A percentile compares a stretch with the other conserved stretches of the same genome.
phyloP scores from a whole-genome alignment of 2,797 vertebrate genomes.

The Cryptoblepharus egeriae region DNA sequence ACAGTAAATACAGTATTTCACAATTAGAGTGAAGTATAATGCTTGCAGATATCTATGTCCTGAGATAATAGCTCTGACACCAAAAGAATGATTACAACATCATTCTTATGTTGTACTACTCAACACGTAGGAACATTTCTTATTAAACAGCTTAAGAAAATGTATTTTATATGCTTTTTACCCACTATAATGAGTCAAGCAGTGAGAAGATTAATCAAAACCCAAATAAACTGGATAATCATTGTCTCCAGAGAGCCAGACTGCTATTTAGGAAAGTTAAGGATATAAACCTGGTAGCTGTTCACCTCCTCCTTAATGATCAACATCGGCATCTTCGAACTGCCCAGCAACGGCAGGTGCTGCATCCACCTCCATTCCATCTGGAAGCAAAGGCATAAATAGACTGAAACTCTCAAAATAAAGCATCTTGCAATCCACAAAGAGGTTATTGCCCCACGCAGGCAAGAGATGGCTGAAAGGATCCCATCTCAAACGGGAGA shows the following conservation, averaged over 20 bases:
- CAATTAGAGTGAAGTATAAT: too few relatives aligned
- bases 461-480: not conserved
- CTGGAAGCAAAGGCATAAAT: conserved; percentile 66
- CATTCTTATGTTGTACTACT: not conserved
- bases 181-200: not conserved
- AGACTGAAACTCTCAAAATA: accelerated
- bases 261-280: not conserved
- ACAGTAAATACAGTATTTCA: too few relatives aligned
- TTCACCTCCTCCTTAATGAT: conserved; percentile 84
- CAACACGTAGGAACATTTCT: not conserved
- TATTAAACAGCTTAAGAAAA: not conserved
- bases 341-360: conserved; percentile 87
- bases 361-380: conserved; percentile 94
- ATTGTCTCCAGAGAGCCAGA: not conserved
- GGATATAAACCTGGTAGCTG: conserved; percentile 49
- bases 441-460: conserved; percentile 47
- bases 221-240: not conserved
- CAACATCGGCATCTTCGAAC: conserved; percentile 96
- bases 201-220: not conserved
- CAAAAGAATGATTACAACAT: too few relatives aligned
- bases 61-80: not conserved
- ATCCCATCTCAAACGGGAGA: not conserved
- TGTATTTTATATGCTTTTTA: not conserved
- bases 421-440: accelerated
- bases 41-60: not conserved